Conservation (phyloP, 2,113 vertebrate genomes). For the Raja brachyura region DNA sequence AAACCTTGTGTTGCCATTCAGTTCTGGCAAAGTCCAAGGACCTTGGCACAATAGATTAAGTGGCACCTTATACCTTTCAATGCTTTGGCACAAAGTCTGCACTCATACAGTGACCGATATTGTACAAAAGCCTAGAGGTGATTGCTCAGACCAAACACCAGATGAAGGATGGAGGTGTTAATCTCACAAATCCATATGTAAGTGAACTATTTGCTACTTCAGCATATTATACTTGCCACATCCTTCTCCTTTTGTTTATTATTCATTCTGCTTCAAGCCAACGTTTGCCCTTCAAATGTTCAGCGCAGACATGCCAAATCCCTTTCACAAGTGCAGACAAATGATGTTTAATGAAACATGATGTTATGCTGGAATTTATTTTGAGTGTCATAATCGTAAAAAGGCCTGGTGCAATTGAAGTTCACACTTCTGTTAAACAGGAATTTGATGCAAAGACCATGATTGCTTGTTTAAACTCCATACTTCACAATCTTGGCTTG, state of each 20-base stretch:
- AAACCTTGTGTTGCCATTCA: neutral
- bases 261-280: neutral
- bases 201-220: neutral
- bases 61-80: neutral
- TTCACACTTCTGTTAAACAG: neutral
- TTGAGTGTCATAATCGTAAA: neutral
- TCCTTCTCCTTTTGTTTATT: neutral
- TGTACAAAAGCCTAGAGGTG: neutral
- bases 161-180: neutral
- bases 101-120: neutral
- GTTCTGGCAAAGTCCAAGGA: neutral
- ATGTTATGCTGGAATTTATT: neutral
- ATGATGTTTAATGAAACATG: neutral
- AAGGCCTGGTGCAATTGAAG: neutral
- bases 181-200: neutral
- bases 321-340: neutral
- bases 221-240: neutral
- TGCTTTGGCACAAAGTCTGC: neutral
- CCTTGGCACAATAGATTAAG: neutral
- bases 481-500: neutral
- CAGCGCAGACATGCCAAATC: neutral
- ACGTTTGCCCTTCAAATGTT: neutral
- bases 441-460: neutral
- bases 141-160: neutral
- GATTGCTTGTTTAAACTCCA: slow-evolving; percentile 8